These are phyloP conservation scores for Brachypodius melanocephalos DNA, from an alignment of 2,113 vertebrate species.

Conservation along the genomic window DNA sequence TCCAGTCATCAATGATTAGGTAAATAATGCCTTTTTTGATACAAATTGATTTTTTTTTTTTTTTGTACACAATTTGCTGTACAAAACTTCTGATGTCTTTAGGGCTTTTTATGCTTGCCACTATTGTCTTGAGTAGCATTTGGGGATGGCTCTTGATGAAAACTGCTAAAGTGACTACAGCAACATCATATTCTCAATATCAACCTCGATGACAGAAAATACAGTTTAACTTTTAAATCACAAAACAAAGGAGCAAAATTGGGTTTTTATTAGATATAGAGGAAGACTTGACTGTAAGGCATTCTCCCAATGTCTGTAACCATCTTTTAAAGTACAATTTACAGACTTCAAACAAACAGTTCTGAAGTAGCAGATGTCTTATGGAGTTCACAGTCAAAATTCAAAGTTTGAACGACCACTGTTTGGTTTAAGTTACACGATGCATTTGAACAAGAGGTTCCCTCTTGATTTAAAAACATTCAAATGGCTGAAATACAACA, in stretches of 20 bases:
- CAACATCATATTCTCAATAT: not conserved
- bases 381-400: not conserved
- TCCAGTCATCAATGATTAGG: not conserved
- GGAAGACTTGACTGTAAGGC: not conserved
- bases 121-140: not conserved
- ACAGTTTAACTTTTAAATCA: not conserved
- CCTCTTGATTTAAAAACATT: not conserved
- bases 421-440: not conserved
- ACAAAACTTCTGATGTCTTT: not conserved
- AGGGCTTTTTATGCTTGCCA: not conserved
- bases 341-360: not conserved
- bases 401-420: not conserved
- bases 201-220: fast-evolving
- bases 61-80: not conserved
- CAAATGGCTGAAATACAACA: not conserved
- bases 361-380: not conserved
- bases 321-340: not conserved
- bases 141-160: not conserved
- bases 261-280: not conserved
- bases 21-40: not conserved
- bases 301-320: not conserved
- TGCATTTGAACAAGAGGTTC: not conserved
- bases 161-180: not conserved
- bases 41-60: not conserved
- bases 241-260: not conserved